phyloP scores from a whole-genome alignment of 2,797 vertebrate species.

The Thalassophryne amazonica region DNA sequence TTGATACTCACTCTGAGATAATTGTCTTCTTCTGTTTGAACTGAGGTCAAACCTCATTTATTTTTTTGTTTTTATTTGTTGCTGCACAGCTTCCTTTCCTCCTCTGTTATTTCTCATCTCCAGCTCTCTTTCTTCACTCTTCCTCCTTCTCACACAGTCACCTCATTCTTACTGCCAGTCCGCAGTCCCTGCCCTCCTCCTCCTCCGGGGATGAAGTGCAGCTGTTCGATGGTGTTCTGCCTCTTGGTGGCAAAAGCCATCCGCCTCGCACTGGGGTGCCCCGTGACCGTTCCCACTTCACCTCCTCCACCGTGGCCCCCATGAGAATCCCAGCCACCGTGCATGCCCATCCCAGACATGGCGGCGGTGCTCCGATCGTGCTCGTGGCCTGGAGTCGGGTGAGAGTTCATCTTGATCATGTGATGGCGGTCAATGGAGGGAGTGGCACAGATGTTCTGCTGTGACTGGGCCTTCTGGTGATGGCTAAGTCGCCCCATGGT shows the following conservation, averaged over 20 bases:
- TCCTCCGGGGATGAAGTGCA: conserved; percentile 88
- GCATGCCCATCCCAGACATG: conserved; percentile 43
- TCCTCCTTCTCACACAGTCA: conserved; percentile 81
- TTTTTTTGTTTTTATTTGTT: neutral
- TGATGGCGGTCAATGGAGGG: conserved; percentile 85
- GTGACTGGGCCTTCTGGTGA: conserved; percentile 85
- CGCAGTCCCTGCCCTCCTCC: conserved; percentile 81
- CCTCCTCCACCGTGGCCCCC: conserved; percentile 37
- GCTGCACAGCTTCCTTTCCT: neutral
- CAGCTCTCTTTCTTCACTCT: neutral
- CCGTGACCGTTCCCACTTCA: conserved; percentile 21
- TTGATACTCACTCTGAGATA: conserved; percentile 26
- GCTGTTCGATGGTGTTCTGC: conserved; percentile 90
- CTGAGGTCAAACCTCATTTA: conserved; percentile 17
- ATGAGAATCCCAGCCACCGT: conserved; percentile 58
- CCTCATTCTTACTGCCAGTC: conserved; percentile 91
- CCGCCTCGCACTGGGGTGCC: conserved; percentile 72
- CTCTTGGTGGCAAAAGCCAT: conserved; percentile 86
- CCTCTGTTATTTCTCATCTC: conserved; percentile 12
- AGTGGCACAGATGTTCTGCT: conserved; percentile 82
- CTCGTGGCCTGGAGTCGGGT: conserved; percentile 79
- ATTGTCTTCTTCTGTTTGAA: no score
- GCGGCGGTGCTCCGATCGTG: conserved; percentile 62
- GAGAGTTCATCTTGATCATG: conserved; percentile 89
- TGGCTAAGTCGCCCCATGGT: conserved; percentile 75